A percentile compares a stretch with the other conserved stretches of the same genome.
Evolutionary conservation across 64 coral and sea anemone genomes (phyloP).

Genomic region (Porites australiensis): DNA sequence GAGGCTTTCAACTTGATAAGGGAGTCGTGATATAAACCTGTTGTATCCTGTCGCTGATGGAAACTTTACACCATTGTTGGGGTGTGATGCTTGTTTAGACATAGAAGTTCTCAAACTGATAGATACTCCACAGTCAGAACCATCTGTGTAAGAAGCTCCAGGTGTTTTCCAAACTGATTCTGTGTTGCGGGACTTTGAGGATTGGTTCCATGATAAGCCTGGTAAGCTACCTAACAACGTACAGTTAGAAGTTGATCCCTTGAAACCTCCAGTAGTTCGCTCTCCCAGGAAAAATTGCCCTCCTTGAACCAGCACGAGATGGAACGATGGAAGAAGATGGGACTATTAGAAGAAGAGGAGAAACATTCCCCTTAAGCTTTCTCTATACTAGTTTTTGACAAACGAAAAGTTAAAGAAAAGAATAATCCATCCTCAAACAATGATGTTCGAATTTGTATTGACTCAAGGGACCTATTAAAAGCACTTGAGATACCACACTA

Average conservation of each 20-base stretch:
- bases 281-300: slow-evolving; percentile 48
- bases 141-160: neutral
- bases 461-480: slow-evolving; percentile 14
- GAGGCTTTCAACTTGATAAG: too few relatives aligned
- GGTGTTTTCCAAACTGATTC: neutral
- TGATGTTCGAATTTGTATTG: slow-evolving; percentile 43
- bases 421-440: neutral
- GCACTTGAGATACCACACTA: too few relatives aligned
- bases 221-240: neutral
- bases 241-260: neutral
- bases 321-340: slow-evolving; percentile 3
- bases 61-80: too few relatives aligned
- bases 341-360: slow-evolving; percentile 55
- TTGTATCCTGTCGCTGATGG: too few relatives aligned
- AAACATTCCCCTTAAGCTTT: slow-evolving; percentile 30
- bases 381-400: slow-evolving; percentile 53
- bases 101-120: too few relatives aligned
- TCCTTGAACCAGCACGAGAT: slow-evolving; percentile 48
- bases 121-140: neutral
- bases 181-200: neutral
- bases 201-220: neutral
- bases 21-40: too few relatives aligned
- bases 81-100: too few relatives aligned
- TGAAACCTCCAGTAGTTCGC: neutral
- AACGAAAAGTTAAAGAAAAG: slow-evolving; percentile 45